Percentiles rank a stretch among this genome's conserved stretches.
Conservation (phyloP, 2,888 invertebrate genomes). For the Emmelina monodactyla region DNA sequence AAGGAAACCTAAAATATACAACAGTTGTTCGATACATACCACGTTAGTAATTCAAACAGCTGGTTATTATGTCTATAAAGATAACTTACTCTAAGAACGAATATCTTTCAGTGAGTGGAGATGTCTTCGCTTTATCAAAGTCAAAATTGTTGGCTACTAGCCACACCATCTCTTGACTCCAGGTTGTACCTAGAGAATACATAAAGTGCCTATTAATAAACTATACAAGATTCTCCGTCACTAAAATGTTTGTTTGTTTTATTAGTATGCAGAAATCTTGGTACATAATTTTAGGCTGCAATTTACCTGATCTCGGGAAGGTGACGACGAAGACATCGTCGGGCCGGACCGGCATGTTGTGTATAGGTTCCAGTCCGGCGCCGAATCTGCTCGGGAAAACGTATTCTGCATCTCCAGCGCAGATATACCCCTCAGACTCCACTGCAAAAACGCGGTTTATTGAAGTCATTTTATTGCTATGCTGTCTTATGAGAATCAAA, state of each 20-base stretch:
- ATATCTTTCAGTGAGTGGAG: slow-evolving; percentile 64
- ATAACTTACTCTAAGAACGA: slow-evolving; percentile 76
- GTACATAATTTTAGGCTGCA: too few relatives aligned
- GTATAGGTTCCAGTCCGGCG: neutral
- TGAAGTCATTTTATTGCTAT: too few relatives aligned
- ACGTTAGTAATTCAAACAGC: too few relatives aligned
- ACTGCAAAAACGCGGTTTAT: neutral
- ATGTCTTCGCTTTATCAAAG: slow-evolving; percentile 61
- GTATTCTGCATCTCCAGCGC: neutral
- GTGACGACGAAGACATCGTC: neutral
- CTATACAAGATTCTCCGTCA: neutral
- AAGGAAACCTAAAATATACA: too few relatives aligned
- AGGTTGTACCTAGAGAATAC: slow-evolving; percentile 71
- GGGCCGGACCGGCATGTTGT: neutral
- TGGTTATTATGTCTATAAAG: too few relatives aligned
- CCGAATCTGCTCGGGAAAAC: neutral
- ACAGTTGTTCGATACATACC: too few relatives aligned
- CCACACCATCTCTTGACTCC: slow-evolving; percentile 80
- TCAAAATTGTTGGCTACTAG: slow-evolving; percentile 72
- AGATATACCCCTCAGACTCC: neutral
- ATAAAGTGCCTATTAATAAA: too few relatives aligned
- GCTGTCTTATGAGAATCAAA: too few relatives aligned
- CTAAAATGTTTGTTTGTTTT: neutral
- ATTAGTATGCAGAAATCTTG: neutral
- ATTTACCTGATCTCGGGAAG: slow-evolving; percentile 4